phyloP scores from a whole-genome alignment of 2,113 vertebrate species.

The Myiozetetes cayanensis region DNA sequence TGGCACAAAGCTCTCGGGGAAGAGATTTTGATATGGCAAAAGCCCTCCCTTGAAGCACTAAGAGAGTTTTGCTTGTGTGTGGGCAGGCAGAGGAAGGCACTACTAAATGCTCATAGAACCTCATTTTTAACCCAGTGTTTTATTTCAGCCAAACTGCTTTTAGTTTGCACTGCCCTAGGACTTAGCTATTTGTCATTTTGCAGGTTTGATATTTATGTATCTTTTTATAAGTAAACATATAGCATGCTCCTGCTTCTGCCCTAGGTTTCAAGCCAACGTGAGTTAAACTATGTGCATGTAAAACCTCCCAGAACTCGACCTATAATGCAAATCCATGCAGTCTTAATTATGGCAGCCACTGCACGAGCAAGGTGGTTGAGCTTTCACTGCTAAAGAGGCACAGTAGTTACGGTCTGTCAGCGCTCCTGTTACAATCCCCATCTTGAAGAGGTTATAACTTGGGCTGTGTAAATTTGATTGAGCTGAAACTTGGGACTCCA shows the following conservation, averaged over 20 bases:
- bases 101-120: background rate
- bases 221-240: conserved; percentile 1
- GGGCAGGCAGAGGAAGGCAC: background rate
- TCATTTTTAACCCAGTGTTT: conserved; percentile 6
- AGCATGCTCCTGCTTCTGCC: conserved; percentile 34
- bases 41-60: background rate
- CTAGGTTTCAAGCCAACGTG: conserved; percentile 49
- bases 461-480: conserved; percentile 75
- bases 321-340: conserved; percentile 75
- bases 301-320: conserved; percentile 74
- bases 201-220: background rate
- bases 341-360: conserved; percentile 75
- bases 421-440: conserved; percentile 73
- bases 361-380: conserved; percentile 63
- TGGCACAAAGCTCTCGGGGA: background rate
- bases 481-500: conserved; percentile 69
- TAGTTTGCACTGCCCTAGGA: background rate
- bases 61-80: background rate
- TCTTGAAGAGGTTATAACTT: conserved; percentile 76
- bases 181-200: background rate
- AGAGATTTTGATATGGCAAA: background rate
- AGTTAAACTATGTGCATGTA: conserved; percentile 69
- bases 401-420: conserved; percentile 73
- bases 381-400: conserved; percentile 69
- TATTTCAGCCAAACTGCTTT: conserved; percentile 48